Percentiles rank a stretch among this genome's conserved stretches.
These are phyloP conservation scores for Epizoanthus rinbou DNA, from an alignment of 92 coral and sea anemone genomes.

Conservation along the genomic window DNA sequence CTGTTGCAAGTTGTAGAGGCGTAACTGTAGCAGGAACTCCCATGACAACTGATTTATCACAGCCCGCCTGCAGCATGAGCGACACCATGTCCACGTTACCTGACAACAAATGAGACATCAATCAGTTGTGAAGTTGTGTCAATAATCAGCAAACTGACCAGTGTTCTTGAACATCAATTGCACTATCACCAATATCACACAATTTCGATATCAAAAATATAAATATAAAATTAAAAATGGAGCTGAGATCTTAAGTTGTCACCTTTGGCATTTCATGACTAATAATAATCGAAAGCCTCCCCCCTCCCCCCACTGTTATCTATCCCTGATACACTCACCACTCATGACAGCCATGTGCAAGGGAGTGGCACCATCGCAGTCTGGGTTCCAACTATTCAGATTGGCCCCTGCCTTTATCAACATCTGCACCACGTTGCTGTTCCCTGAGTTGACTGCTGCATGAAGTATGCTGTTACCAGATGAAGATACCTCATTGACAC, in stretches of 20 bases:
- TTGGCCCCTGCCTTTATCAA: conserved; percentile 79
- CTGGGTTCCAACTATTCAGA: conserved; percentile 77
- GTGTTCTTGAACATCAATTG: not conserved
- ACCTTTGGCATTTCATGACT: too few species aligned
- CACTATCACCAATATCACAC: not conserved
- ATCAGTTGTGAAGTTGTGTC: not conserved
- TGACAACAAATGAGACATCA: conserved; percentile 4
- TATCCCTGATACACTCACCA: conserved; percentile 57
- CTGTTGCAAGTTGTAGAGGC: conserved; percentile 76
- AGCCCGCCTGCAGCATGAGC: conserved; percentile 66
- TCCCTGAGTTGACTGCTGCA: conserved; percentile 93
- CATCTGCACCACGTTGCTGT: conserved; percentile 60
- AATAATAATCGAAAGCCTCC: too few species aligned
- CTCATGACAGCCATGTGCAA: conserved; percentile 87
- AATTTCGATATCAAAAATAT: too few species aligned
- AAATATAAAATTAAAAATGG: too few species aligned
- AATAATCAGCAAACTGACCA: not conserved
- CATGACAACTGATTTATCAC: conserved; percentile 71
- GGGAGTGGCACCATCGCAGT: conserved; percentile 92
- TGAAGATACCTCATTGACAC: conserved; percentile 70
- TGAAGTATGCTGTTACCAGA: conserved; percentile 90
- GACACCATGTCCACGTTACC: conserved; percentile 82
- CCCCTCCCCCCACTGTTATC: too few species aligned
- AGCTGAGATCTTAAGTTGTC: too few species aligned
- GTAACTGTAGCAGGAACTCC: conserved; percentile 76